These are phyloP conservation scores for Umimayanthus kanabou DNA, from an alignment of 92 coral and sea anemone genomes.

Conservation along the genomic window DNA sequence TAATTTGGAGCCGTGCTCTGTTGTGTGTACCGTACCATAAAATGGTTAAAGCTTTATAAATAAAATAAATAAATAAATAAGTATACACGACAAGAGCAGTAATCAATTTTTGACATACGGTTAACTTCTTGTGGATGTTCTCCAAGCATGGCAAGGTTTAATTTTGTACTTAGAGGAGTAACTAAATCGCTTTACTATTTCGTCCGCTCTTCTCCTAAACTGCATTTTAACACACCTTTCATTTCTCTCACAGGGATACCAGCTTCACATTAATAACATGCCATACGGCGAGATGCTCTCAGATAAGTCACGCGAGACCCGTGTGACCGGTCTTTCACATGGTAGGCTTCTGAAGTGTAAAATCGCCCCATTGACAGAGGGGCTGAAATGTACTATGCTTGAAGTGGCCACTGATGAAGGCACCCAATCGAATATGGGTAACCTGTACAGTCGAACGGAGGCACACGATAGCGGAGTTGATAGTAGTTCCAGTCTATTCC, in stretches of 20 bases:
- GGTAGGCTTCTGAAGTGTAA: slow-evolving; percentile 29
- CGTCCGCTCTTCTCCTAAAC: too few species aligned
- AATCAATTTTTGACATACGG: too few species aligned
- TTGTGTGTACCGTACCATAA: too few species aligned
- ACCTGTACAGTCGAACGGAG: slow-evolving; percentile 38
- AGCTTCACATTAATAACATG: slow-evolving; percentile 57
- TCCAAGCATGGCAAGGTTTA: neutral
- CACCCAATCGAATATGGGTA: neutral
- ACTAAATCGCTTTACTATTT: too few species aligned
- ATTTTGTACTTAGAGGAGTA: too few species aligned
- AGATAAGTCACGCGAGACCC: slow-evolving; percentile 3
- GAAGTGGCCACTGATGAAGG: neutral
- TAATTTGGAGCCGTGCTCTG: too few species aligned
- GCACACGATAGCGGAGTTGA: slow-evolving; percentile 80
- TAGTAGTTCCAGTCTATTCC: slow-evolving; percentile 72
- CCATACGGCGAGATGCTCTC: slow-evolving; percentile 62
- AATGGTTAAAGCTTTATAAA: too few species aligned
- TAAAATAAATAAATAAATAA: too few species aligned
- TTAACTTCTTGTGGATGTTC: too few species aligned
- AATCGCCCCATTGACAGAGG: slow-evolving; percentile 22
- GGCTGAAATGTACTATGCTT: slow-evolving; percentile 31
- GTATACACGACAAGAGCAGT: too few species aligned
- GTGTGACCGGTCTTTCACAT: neutral
- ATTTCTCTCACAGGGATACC: slow-evolving; percentile 65
- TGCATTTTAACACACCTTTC: neutral